Evolutionary conservation across 2,888 invertebrate species (phyloP).

Genomic region (Calameuta idolon): DNA sequence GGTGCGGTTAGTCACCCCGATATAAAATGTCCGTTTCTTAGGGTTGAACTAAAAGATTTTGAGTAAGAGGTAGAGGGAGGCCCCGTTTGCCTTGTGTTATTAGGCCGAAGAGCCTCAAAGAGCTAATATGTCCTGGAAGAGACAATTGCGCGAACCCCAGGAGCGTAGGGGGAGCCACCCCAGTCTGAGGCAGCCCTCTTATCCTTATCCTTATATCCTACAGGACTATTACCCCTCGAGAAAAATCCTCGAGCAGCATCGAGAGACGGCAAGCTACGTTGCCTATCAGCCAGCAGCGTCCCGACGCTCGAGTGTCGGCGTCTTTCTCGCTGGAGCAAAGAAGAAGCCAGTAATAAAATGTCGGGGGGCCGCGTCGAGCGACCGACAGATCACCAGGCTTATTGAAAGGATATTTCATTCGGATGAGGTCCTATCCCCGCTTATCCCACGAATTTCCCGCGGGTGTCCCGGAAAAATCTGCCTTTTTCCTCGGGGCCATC

Average conservation of each 20-base stretch:
- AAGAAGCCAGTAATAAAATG: slow-evolving; percentile 60
- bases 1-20: not conserved
- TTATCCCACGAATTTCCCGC: slow-evolving; percentile 60
- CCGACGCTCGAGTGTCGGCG: not conserved
- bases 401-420: slow-evolving; percentile 66
- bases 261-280: slow-evolving; percentile 12
- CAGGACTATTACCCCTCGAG: slow-evolving; percentile 23
- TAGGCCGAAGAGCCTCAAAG: slow-evolving; percentile 47
- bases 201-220: slow-evolving; percentile 35
- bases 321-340: not conserved
- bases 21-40: slow-evolving; percentile 13
- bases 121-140: slow-evolving; percentile 58
- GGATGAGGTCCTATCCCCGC: slow-evolving; percentile 53
- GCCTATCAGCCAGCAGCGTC: not conserved
- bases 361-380: slow-evolving; percentile 61
- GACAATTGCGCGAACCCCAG: slow-evolving; percentile 41
- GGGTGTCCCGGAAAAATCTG: slow-evolving; percentile 38
- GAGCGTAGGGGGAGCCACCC: not conserved
- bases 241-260: slow-evolving; percentile 39
- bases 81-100: slow-evolving; percentile 26
- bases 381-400: slow-evolving; percentile 63
- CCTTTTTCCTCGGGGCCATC: not conserved
- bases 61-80: slow-evolving; percentile 3
- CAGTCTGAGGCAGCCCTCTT: slow-evolving; percentile 13
- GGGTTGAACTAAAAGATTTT: slow-evolving; percentile 12